These are phyloP conservation scores for Poecilia picta DNA, from an alignment of 2,797 vertebrate species.

Conservation along the genomic window DNA sequence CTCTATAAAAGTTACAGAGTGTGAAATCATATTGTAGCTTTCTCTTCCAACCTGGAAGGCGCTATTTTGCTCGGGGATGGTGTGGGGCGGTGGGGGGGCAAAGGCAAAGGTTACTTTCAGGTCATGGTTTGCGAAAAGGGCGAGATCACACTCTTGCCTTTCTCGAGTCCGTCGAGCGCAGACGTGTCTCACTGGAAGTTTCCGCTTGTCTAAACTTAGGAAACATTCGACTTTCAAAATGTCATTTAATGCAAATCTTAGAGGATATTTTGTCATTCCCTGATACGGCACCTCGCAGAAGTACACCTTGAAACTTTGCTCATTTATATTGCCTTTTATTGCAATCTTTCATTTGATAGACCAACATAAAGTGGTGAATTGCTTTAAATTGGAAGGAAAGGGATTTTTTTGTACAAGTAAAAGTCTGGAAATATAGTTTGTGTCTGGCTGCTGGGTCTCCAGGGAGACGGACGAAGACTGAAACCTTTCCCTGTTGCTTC, in stretches of 20 bases:
- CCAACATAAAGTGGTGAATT: not conserved
- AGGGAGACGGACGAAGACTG: not conserved
- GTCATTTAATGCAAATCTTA: not conserved
- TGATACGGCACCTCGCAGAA: not conserved
- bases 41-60: constrained; percentile 18
- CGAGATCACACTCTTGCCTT: not conserved
- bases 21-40: constrained; percentile 24
- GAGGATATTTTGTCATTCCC: not conserved
- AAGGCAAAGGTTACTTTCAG: constrained; percentile 4
- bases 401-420: not conserved
- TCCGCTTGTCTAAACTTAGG: not conserved
- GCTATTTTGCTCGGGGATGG: constrained; percentile 2
- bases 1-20: constrained; percentile 12
- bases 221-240: not conserved
- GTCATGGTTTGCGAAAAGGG: constrained; percentile 15
- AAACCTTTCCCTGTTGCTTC: not conserved
- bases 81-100: too few species aligned
- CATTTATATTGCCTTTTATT: not conserved
- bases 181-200: not conserved
- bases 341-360: not conserved
- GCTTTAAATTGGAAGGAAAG: not conserved
- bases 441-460: not conserved
- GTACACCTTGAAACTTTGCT: not conserved
- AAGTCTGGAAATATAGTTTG: not conserved
- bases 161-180: not conserved